Base-by-base conservation (phyloP, 2,113 vertebrate genomes). In the Albula glossodonta region DNA sequence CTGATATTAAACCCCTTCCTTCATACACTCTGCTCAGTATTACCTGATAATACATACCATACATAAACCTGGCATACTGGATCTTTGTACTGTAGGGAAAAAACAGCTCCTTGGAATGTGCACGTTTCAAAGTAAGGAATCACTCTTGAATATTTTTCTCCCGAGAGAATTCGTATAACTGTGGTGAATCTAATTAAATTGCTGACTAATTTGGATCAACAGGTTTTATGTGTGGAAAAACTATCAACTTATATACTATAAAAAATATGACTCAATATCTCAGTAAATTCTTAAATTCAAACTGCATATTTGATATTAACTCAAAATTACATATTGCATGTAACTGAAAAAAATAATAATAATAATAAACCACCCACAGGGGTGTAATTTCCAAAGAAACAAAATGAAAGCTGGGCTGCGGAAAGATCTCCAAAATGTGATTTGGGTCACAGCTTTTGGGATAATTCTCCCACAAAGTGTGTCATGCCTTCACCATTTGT, bases 361-460 rank as follows among this genome's bases (percentile, higher is more conserved):
- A n/a, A n/a, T 41, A 41, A 41, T 41, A 41, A 41, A 41, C 31
- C 1, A 41, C 31, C 31, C 31, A 41, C 31, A 41, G 31, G 31
- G 31, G 31, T 41, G 31, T 41, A 41, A 41, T 41, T 41, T 41
- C 31, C 17, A 66, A 74, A 74, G 10, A 74, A 7, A 74, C 3
- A 17, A 5, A 80, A 51, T 51, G 89, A 89, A 89, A 91, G 90
- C 89, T 91, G 83, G 90, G 89, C 91, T 90, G 90, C 86, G 74
- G 83, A 86, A 90, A 86, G 87, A 77, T 70, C 86, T 66, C 53
- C 31, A 84, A 82, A 66, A 78, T 12, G 57, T 31, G 83, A 90
- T 91, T 86, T 92, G 78, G 86, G 85, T 86, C 85, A 83, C 22
- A 87, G 78, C 87, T 92, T 93, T 89, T 80, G 90, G 88, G 88